These are phyloP conservation scores for Corythornis cristatus DNA, from an alignment of 2,113 vertebrate species.

Conservation along the genomic window DNA sequence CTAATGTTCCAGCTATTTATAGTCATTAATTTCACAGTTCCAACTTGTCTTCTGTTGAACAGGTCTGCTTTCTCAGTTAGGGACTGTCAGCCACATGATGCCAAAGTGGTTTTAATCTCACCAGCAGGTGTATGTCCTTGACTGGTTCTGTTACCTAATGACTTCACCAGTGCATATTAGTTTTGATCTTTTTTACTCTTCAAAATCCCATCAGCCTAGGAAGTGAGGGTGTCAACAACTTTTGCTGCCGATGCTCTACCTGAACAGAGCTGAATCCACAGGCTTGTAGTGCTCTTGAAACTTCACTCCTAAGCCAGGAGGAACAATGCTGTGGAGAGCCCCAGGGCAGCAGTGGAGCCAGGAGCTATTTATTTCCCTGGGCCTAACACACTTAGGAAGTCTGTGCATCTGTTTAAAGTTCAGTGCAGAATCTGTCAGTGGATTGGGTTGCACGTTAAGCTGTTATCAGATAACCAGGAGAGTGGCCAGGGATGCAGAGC, in stretches of 20 bases:
- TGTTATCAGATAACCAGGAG: background rate
- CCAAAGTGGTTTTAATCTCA: background rate
- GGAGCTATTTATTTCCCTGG: conserved; percentile 32
- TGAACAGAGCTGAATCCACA: background rate
- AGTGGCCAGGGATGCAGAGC: background rate
- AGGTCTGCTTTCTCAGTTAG: conserved; percentile 34
- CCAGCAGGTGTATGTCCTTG: background rate
- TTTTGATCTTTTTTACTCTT: background rate
- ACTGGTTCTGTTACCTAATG: background rate
- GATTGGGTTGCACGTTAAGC: background rate
- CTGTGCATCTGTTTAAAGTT: background rate
- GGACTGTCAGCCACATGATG: background rate
- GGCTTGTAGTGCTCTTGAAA: background rate
- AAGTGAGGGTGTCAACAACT: background rate
- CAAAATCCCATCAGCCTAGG: background rate
- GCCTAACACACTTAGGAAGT: background rate
- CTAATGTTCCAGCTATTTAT: conserved; percentile 44
- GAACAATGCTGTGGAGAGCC: conserved; percentile 23
- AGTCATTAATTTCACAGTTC: conserved; percentile 53
- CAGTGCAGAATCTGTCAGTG: background rate
- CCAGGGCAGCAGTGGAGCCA: background rate
- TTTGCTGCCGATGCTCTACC: background rate
- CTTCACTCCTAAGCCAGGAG: conserved; percentile 9
- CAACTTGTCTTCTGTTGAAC: background rate
- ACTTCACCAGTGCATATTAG: background rate